Conservation (phyloP, 1,140 invertebrate genomes). For the Drosophila rufa region DNA sequence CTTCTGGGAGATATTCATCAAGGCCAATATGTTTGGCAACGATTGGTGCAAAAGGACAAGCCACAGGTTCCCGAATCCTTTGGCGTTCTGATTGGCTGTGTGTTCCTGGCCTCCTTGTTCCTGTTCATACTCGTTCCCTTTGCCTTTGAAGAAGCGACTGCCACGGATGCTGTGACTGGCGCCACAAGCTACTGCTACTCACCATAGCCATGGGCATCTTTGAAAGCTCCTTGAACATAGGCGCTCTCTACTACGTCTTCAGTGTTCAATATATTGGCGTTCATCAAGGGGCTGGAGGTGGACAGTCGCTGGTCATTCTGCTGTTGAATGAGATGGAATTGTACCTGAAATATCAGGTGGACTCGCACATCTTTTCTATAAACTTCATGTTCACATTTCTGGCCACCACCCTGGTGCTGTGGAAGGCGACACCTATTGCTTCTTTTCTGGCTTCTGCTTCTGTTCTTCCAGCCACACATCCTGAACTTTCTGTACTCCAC, state of each 20-base stretch:
- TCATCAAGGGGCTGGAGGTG: constrained; percentile 99
- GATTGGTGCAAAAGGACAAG: constrained; percentile 94
- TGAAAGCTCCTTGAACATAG: constrained; percentile 92
- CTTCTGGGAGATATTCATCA: constrained; percentile 93
- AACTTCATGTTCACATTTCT: constrained; percentile 98
- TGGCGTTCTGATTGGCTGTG: too few species aligned
- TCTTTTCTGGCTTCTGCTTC: constrained; percentile 98
- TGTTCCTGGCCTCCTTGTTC: constrained; percentile 88
- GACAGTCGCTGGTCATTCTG: constrained; percentile 97
- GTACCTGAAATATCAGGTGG: constrained; percentile 88
- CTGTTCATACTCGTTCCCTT: constrained; percentile 98
- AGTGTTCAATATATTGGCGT: constrained; percentile 99
- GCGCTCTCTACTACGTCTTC: constrained; percentile 98
- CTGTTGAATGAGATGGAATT: constrained; percentile 96
- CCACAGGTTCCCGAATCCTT: constrained; percentile 86
- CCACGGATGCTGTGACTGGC: constrained; percentile 88
- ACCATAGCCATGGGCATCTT: constrained; percentile 92
- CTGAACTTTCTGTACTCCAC: constrained; percentile 98
- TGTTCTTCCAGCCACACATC: constrained; percentile 99
- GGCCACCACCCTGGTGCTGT: constrained; percentile 93
- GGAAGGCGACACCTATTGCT: constrained; percentile 99
- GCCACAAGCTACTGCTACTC: constrained; percentile 97
- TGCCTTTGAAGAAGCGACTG: constrained; percentile 87
- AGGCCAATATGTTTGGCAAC: constrained; percentile 94
- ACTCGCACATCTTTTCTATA: constrained; percentile 93